Evolutionary conservation across 2,797 vertebrate species (phyloP), one percentile per base, ranked within the genome.

Genomic region (Tokudaia tokunoshimensis): DNA sequence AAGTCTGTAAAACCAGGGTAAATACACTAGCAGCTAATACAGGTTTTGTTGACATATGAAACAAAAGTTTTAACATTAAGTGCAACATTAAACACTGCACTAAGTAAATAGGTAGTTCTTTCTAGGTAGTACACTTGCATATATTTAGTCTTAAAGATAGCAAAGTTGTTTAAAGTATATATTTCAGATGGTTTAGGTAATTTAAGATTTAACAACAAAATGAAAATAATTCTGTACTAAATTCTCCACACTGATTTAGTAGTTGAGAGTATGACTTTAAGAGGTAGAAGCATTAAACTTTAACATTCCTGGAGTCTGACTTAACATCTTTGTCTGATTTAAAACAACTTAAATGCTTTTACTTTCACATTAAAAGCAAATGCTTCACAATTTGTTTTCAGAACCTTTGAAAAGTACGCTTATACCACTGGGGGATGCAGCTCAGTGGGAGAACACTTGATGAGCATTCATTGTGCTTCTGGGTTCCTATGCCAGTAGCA

Each of bases 351-450:
- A 85, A 97, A 91, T 47, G 96, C 24, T 95, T 95, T 26, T 80
- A 94, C 94, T 72, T 94, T 95, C 91, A 94, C 22, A 95, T 91
- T 92, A 74, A 72, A 85, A 81, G 26, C 92, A 92, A 97, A 94
- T 95, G 47, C 22, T 97, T 96, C 89, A 92, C 12, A 92, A 72
- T 79, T 95, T 92, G 65, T 90, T 90, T 97, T 95, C 78, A 90
- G 41, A 95, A 92, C 4, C 22, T 92, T 94, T 91, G 84, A 72
- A 82, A 95, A 74, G 90, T 52, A 94, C n/a, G 83, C n/a, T 17
- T 44, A n/a, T 74, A 72, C 4, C 85, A 74, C 34, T 6, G 24
- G 50, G 50, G 13, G 50, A 87, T 55, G 22, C 17, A 72, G 84
- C 47, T 87, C 65, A 26, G 65, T 29, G 84, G 50, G 10, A 72